These are phyloP conservation scores for Betta splendens DNA, from an alignment of 2,797 vertebrate genomes.

Conservation along the genomic window DNA sequence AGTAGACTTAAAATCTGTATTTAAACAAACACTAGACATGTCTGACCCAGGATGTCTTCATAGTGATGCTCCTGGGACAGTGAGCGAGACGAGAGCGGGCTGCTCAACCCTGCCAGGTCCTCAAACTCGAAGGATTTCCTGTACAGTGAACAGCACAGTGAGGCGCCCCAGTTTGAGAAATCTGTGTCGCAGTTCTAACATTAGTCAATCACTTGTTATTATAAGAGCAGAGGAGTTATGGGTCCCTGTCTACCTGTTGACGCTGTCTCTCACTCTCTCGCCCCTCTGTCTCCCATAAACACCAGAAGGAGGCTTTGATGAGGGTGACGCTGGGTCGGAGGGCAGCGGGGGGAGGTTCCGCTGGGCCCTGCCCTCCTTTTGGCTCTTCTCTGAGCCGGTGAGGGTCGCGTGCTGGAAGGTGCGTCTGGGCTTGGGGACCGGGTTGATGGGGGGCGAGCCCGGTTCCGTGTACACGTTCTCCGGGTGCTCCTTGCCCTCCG, in stretches of 20 bases:
- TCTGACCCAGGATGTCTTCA: constrained; percentile 88
- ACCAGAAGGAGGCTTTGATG: constrained; percentile 86
- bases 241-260: constrained; percentile 82
- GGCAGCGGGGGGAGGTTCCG: constrained; percentile 92
- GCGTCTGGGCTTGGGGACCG: constrained; percentile 91
- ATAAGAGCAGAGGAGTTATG: background rate
- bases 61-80: constrained; percentile 94
- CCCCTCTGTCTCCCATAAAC: constrained; percentile 84
- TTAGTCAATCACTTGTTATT: background rate
- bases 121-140: constrained; percentile 94
- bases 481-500: constrained; percentile 33
- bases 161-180: too few species aligned
- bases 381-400: constrained; percentile 50
- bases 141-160: constrained; percentile 17
- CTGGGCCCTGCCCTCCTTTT: constrained; percentile 71
- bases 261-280: constrained; percentile 80
- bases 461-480: constrained; percentile 88
- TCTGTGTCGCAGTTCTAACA: background rate
- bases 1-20: too few species aligned
- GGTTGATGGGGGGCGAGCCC: constrained; percentile 86
- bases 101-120: constrained; percentile 84
- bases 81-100: constrained; percentile 81
- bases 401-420: constrained; percentile 90
- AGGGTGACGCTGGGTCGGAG: constrained; percentile 72
- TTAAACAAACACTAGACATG: background rate